A percentile compares a stretch with the other conserved stretches of the same genome.
These are phyloP conservation scores for Theonella swinhoei DNA, from an alignment of 37 sponge, comb jelly and placozoan genomes.

Conservation along the genomic window DNA sequence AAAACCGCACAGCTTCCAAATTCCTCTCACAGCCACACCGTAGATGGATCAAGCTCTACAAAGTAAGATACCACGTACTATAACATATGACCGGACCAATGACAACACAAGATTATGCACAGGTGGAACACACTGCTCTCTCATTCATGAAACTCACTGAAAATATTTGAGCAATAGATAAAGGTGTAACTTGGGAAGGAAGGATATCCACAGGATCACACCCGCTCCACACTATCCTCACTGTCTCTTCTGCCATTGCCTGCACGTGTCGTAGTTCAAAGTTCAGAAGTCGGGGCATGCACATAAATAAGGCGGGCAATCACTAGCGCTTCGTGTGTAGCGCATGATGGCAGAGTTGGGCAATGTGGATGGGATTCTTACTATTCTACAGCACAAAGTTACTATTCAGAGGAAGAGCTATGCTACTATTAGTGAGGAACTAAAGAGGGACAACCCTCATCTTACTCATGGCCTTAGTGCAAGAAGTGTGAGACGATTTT, in stretches of 20 bases:
- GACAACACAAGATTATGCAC: no score
- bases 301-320: no score
- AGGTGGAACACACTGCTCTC: no score
- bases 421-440: not conserved
- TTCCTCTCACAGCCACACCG: slow-evolving; percentile 18
- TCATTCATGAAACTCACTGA: not conserved
- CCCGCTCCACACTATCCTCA: not conserved
- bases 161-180: not conserved
- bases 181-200: not conserved
- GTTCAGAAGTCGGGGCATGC: no score
- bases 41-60: slow-evolving; percentile 22
- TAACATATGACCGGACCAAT: no score
- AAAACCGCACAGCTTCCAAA: not conserved
- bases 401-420: not conserved
- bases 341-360: not conserved
- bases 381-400: not conserved
- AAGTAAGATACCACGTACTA: no score
- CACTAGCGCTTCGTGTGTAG: no score
- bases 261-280: no score
- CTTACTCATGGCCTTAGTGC: not conserved
- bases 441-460: not conserved
- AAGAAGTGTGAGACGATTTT: slow-evolving; percentile 28
- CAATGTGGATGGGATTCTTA: not conserved
- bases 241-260: no score
- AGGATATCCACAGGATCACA: not conserved